Evolutionary conservation across 1,140 invertebrate genomes (phyloP).

Genomic region (Bacillus rossius): DNA sequence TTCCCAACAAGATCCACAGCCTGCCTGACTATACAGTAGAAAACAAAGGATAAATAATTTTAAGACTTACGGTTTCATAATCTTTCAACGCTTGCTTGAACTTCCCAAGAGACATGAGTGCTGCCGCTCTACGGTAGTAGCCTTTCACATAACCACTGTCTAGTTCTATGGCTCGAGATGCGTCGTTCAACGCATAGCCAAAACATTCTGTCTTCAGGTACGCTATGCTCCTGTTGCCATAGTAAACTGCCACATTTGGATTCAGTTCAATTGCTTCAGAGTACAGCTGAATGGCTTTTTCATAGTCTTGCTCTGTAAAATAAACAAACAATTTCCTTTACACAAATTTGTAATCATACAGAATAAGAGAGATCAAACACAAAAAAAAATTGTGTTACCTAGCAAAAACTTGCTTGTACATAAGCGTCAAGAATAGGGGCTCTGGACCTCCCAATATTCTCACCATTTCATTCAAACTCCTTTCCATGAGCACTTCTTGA

Average conservation of each 20-base stretch:
- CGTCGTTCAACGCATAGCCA: slow-evolving; percentile 89
- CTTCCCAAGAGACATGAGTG: slow-evolving; percentile 96
- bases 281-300: slow-evolving; percentile 85
- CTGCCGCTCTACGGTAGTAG: slow-evolving; percentile 90
- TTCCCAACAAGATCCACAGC: too few relatives aligned
- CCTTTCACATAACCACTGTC: slow-evolving; percentile 91
- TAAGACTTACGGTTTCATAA: slow-evolving; percentile 89
- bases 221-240: slow-evolving; percentile 92
- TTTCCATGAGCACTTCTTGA: too few relatives aligned
- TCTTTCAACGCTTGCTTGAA: slow-evolving; percentile 95
- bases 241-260: slow-evolving; percentile 76
- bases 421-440: background rate
- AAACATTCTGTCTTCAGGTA: slow-evolving; percentile 90
- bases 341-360: slow-evolving; percentile 3
- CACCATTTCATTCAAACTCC: too few relatives aligned
- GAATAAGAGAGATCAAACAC: slow-evolving; percentile 5
- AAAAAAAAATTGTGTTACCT: slow-evolving; percentile 19
- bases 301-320: slow-evolving; percentile 82
- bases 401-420: background rate
- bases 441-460: background rate
- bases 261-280: slow-evolving; percentile 86
- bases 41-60: background rate
- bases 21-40: too few relatives aligned
- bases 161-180: slow-evolving; percentile 83
- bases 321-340: slow-evolving; percentile 24